Evolutionary conservation across 2,797 vertebrate species (phyloP).

Genomic region (Delichon dasypus): DNA sequence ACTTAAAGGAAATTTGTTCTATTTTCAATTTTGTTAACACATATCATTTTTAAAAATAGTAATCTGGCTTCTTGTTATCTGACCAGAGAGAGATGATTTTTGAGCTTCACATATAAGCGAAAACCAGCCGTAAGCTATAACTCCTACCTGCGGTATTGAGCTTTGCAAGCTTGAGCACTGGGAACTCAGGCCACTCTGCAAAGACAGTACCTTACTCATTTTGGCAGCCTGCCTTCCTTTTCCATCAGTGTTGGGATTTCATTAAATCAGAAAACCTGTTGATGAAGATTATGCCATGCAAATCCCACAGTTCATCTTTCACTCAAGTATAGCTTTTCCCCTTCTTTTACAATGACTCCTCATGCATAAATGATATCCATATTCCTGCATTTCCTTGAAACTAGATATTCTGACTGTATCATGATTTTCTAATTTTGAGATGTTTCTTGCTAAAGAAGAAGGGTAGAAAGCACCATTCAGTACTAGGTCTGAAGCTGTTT

Average conservation of each 20-base stretch:
- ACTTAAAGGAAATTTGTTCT: neutral
- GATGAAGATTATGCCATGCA: neutral
- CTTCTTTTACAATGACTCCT: neutral
- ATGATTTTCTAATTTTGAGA: neutral
- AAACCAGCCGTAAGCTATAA: neutral
- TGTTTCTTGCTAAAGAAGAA: neutral
- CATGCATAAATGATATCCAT: neutral
- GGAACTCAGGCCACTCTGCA: neutral
- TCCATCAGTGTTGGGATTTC: neutral
- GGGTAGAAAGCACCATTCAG: neutral
- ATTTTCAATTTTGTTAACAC: neutral
- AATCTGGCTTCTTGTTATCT: neutral
- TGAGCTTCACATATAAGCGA: neutral
- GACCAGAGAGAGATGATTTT: neutral
- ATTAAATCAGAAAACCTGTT: neutral
- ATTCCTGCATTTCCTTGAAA: neutral
- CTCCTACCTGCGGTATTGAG: neutral
- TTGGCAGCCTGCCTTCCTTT: neutral
- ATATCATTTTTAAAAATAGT: accelerated
- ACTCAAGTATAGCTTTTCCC: neutral
- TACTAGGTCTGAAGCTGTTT: neutral
- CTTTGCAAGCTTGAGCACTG: neutral
- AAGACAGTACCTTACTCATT: neutral
- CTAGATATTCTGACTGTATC: neutral
- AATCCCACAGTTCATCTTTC: neutral